These are phyloP conservation scores for Macrotus californicus DNA, from an alignment of 2,113 vertebrate genomes.

Conservation along the genomic window DNA sequence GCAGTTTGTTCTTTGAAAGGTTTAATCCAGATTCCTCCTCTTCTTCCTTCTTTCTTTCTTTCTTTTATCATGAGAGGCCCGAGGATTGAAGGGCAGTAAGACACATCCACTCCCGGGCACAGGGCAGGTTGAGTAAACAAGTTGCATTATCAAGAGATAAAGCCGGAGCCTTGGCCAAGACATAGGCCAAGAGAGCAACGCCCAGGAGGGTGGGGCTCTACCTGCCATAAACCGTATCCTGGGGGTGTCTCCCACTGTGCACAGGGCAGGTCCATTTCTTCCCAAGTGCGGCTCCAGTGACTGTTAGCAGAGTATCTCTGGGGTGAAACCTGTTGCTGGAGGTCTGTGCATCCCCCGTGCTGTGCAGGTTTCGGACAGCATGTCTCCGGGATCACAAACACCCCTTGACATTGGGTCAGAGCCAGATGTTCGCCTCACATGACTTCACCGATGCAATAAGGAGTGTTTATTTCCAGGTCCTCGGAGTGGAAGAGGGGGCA, in stretches of 20 bases:
- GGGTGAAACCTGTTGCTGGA: background rate
- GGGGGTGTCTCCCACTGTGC: background rate
- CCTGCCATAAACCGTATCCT: background rate
- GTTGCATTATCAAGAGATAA: constrained; percentile 46
- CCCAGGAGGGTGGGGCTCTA: background rate
- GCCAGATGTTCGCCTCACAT: background rate
- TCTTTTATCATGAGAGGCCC: background rate
- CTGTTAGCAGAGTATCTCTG: background rate
- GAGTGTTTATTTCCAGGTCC: background rate
- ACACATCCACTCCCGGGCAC: background rate
- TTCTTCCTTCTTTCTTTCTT: background rate
- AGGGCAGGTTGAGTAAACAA: background rate
- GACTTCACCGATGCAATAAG: background rate
- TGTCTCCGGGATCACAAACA: background rate
- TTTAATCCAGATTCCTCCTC: background rate
- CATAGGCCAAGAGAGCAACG: background rate
- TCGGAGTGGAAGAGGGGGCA: background rate
- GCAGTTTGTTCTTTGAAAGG: background rate
- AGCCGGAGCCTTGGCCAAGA: constrained; percentile 9
- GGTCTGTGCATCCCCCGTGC: background rate
- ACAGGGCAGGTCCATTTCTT: background rate
- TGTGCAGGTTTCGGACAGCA: background rate
- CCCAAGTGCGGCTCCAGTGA: background rate
- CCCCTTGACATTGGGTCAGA: background rate
- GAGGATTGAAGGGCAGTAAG: background rate